Evolutionary conservation across 2,888 invertebrate species (phyloP).

Genomic region (Crematogaster levior): DNA sequence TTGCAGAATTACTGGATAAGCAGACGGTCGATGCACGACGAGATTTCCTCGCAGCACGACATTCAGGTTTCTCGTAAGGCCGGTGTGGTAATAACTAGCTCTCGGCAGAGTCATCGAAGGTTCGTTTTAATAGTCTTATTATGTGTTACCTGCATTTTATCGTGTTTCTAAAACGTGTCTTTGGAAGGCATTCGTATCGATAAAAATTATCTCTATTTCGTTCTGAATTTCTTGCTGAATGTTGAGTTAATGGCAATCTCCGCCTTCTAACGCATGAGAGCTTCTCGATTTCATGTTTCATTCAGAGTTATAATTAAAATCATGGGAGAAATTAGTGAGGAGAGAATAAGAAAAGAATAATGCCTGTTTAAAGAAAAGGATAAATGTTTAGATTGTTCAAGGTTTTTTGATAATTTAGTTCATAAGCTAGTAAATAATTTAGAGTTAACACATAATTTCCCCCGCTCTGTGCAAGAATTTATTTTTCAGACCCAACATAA

Average conservation of each 20-base stretch:
- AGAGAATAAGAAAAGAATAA: not conserved
- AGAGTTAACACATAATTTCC: not conserved
- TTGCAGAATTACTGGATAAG: slow-evolving; percentile 86
- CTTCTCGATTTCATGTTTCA: slow-evolving; percentile 68
- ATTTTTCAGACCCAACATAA: slow-evolving; percentile 1
- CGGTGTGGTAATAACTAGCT: slow-evolving; percentile 96
- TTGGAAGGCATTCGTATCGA: slow-evolving; percentile 12
- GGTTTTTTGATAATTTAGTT: slow-evolving; percentile 2
- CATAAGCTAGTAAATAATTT: slow-evolving; percentile 21
- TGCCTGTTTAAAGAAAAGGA: slow-evolving; percentile 6
- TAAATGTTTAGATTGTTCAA: not conserved
- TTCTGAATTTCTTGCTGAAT: slow-evolving; percentile 72
- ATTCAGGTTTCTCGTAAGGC: slow-evolving; percentile 87
- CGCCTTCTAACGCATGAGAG: slow-evolving; percentile 72
- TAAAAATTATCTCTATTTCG: slow-evolving; percentile 71
- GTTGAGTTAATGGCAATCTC: slow-evolving; percentile 66
- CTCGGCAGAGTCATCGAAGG: slow-evolving; percentile 95
- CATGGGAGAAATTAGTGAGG: slow-evolving; percentile 24
- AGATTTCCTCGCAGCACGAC: slow-evolving; percentile 77
- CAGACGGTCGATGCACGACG: slow-evolving; percentile 86
- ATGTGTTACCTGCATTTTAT: slow-evolving; percentile 19
- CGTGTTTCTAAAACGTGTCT: not conserved
- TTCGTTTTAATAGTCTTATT: slow-evolving; percentile 82
- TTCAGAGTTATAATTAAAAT: slow-evolving; percentile 57
- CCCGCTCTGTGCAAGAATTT: slow-evolving; percentile 16